Evolutionary conservation across 2,888 invertebrate genomes (phyloP).

Genomic region (Formica aserva): DNA sequence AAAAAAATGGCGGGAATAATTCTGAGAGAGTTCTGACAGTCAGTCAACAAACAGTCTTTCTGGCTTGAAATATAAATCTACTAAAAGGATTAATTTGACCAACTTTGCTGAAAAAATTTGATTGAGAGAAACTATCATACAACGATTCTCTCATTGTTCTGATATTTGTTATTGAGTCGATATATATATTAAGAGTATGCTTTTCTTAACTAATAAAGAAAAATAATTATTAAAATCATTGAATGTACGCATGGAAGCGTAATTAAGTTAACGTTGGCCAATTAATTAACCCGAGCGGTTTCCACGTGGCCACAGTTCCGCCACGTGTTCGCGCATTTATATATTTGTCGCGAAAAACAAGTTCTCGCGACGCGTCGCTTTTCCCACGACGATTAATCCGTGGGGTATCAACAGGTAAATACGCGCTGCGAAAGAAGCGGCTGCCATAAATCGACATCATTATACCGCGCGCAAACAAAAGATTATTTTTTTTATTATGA

Average conservation of each 20-base stretch:
- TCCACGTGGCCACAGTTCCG: not conserved
- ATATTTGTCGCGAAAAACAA: constrained; percentile 62
- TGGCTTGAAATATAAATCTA: no score
- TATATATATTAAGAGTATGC: not conserved
- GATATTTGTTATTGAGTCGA: not conserved
- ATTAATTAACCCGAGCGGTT: constrained; percentile 15
- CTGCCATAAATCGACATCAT: constrained; percentile 3
- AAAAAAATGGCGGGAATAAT: not conserved
- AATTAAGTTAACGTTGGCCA: not conserved
- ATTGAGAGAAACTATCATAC: no score
- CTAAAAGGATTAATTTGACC: not conserved
- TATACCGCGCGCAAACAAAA: not conserved
- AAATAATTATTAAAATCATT: not conserved
- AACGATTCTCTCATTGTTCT: not conserved
- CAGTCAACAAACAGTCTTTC: not conserved
- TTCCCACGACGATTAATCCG: constrained; percentile 72
- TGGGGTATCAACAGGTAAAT: constrained; percentile 46
- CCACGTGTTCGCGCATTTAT: constrained; percentile 50
- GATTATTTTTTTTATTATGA: not conserved
- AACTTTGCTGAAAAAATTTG: not conserved
- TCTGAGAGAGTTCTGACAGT: not conserved
- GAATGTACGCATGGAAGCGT: not conserved
- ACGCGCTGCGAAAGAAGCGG: not conserved
- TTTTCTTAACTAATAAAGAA: not conserved
- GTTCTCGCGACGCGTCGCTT: constrained; percentile 63